phyloP scores from a whole-genome alignment of 2,888 invertebrate species.

The Spisula solida region DNA sequence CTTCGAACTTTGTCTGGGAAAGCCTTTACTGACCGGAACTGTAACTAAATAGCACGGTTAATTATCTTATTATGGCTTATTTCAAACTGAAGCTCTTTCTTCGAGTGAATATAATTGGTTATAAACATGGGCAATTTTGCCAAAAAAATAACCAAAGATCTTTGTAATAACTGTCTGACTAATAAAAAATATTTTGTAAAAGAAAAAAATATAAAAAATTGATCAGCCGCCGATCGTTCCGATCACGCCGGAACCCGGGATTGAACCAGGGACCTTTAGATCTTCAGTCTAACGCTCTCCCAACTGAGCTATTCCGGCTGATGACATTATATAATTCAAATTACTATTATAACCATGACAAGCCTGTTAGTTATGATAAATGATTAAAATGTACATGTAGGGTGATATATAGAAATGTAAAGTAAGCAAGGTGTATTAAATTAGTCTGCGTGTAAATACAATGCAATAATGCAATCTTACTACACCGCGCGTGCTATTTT shows the following conservation, averaged over 20 bases:
- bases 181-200: too few relatives aligned
- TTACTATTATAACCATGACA: neutral
- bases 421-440: neutral
- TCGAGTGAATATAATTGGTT: too few relatives aligned
- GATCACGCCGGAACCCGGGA: constrained; percentile 44
- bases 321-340: neutral
- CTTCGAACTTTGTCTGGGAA: too few relatives aligned
- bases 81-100: too few relatives aligned
- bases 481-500: neutral
- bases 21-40: too few relatives aligned
- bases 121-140: too few relatives aligned
- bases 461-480: neutral
- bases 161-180: too few relatives aligned
- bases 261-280: constrained; percentile 57
- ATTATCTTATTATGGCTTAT: too few relatives aligned
- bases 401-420: neutral
- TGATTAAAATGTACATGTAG: neutral
- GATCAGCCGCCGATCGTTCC: constrained; percentile 56
- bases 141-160: too few relatives aligned
- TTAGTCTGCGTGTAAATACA: neutral
- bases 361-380: neutral
- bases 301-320: constrained; percentile 62
- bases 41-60: too few relatives aligned
- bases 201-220: constrained; percentile 19
- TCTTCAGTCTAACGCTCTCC: constrained; percentile 65